A percentile compares a stretch with the other conserved stretches of the same genome.
These are phyloP conservation scores for Drosophila lowei DNA, from an alignment of 1,140 invertebrate species.

Conservation along the genomic window DNA sequence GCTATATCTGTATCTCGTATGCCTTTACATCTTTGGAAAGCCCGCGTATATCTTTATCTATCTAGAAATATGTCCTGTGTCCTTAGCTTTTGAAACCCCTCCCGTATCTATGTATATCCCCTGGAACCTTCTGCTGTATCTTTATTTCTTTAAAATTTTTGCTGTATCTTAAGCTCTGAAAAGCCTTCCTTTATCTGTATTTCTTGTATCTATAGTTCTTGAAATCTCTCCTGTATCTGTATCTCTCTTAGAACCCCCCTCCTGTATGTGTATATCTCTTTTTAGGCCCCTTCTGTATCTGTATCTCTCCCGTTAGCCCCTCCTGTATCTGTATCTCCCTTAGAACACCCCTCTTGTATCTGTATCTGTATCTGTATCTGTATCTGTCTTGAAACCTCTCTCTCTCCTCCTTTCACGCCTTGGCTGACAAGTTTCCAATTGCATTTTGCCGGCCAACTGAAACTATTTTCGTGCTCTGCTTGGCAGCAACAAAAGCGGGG, in stretches of 20 bases:
- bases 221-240: too few relatives aligned
- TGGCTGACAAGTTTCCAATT: constrained; percentile 65
- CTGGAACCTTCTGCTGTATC: too few relatives aligned
- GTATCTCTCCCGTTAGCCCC: too few relatives aligned
- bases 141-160: too few relatives aligned
- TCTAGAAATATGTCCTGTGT: not conserved
- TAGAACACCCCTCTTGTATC: too few relatives aligned
- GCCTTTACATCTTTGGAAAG: not conserved
- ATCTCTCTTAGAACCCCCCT: not conserved
- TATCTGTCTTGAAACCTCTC: constrained; percentile 2
- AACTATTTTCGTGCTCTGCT: constrained; percentile 75
- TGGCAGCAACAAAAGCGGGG: constrained; percentile 66
- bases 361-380: not conserved
- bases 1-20: constrained; percentile 8
- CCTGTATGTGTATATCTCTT: too few relatives aligned
- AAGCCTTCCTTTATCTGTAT: too few relatives aligned
- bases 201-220: constrained; percentile 6
- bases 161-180: constrained; percentile 13
- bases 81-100: not conserved
- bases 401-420: constrained; percentile 8
- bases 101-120: too few relatives aligned
- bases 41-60: not conserved
- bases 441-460: constrained; percentile 34
- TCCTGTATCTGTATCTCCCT: too few relatives aligned
- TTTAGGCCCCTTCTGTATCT: too few relatives aligned